A percentile compares a stretch with the other conserved stretches of the same genome.
Conservation (phyloP, 2,797 vertebrate species). For the Decapterus maruadsi region DNA sequence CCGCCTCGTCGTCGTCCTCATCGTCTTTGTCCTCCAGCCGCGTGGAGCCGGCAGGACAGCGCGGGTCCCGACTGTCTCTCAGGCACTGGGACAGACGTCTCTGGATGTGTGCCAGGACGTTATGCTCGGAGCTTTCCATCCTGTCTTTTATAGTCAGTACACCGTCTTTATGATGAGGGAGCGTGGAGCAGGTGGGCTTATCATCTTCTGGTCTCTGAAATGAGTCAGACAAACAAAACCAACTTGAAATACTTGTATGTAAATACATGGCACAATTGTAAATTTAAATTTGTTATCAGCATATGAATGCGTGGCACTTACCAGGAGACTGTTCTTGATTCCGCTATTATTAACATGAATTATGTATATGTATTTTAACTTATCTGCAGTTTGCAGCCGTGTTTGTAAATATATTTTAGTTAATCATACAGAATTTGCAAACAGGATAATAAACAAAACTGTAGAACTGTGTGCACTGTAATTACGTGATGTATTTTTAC, state of each 20-base stretch:
- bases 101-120: constrained; percentile 88
- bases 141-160: constrained; percentile 87
- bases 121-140: constrained; percentile 90
- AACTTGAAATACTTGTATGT: neutral
- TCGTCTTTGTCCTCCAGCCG: constrained; percentile 80
- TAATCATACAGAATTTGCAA: neutral
- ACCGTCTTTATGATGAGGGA: constrained; percentile 90
- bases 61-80: constrained; percentile 83
- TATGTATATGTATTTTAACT: neutral
- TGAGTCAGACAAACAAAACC: constrained; percentile 37
- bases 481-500: neutral
- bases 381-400: neutral
- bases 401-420: neutral
- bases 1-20: constrained; percentile 84
- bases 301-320: neutral
- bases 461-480: neutral
- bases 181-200: constrained; percentile 92
- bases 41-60: constrained; percentile 74
- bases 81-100: constrained; percentile 83
- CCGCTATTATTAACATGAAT: neutral
- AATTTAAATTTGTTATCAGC: neutral
- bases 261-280: neutral
- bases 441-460: neutral
- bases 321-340: neutral
- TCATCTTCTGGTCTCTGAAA: constrained; percentile 92